These are phyloP conservation scores for Heterotis niloticus DNA, from an alignment of 2,113 vertebrate genomes.

Conservation along the genomic window DNA sequence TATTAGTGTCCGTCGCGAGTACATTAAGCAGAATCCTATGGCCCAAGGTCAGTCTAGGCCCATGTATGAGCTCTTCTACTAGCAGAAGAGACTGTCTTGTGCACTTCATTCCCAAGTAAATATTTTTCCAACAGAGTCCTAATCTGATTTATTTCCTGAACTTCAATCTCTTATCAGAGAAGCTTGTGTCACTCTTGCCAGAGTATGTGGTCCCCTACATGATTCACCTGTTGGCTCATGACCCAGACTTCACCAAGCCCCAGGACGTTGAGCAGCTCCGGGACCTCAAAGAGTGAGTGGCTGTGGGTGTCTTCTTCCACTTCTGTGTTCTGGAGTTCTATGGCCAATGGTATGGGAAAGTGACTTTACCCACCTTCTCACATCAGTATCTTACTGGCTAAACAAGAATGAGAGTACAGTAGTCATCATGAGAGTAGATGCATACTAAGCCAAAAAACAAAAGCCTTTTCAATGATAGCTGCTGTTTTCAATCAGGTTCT, in stretches of 20 bases:
- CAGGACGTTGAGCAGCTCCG: constrained; percentile 95
- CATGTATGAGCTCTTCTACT: background rate
- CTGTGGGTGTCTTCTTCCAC: background rate
- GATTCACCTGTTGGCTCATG: constrained; percentile 95
- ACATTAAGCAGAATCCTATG: constrained; percentile 92
- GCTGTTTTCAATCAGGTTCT: no score
- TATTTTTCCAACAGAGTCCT: background rate
- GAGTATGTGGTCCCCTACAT: constrained; percentile 97
- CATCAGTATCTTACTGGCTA: no score
- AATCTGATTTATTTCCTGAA: background rate
- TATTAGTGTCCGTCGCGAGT: constrained; percentile 95
- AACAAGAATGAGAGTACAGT: no score
- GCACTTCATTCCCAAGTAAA: background rate
- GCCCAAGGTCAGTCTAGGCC: constrained; percentile 75
- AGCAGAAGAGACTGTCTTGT: background rate
- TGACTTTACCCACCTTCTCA: no score
- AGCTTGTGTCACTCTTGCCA: constrained; percentile 87
- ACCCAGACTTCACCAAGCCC: constrained; percentile 97
- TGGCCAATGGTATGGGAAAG: background rate
- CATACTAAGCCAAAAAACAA: no score
- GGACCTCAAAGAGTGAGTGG: constrained; percentile 96
- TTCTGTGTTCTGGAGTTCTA: background rate
- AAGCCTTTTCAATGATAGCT: no score
- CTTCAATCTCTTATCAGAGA: constrained; percentile 69
- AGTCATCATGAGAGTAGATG: no score